Evolutionary conservation across 2,797 vertebrate genomes (phyloP), one percentile per base, ranked within the genome.

Genomic region (Hylomyscus alleni): DNA sequence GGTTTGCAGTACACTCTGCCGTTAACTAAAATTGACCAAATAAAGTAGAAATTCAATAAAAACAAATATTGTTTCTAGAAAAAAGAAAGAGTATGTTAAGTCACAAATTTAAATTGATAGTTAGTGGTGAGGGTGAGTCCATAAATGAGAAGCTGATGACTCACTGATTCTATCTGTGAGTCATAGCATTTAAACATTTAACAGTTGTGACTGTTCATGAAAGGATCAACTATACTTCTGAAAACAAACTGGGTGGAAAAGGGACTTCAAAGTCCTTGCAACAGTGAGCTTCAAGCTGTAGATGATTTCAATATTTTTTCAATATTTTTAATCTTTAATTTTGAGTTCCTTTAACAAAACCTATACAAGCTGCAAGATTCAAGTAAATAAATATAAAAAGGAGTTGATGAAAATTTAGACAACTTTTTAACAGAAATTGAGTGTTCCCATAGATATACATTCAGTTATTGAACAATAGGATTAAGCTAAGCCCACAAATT

Each of bases 291-390:
- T 98, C 97, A 98, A 96, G 90, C 82, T 93, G 60, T 97, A 98
- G 98, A 98, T 98, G 98, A 98, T 98, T 98, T 98, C 85, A 93
- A 93, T 97, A 97, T 97, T 73, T 98, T 98, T 96, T 97, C 92
- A 97, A 94, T 96, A 95, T 93, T 98, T 98, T 93, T 97, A 97
- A 98, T 98, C 97, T 98, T 98, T 96, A 97, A 94, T 97, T 95
- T 93, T 95, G 95, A 95, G 97, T 78, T 96, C 92, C 97, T 98
- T 98, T 96, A 97, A 89, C 94, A 97, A 98, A 98, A 98, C 97
- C 96, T 96, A 85, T 95, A 54, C 91, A 95, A 83, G 50, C 90
- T 94, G 98, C 98, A 98, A 98, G 96, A 98, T 98, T 98, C 98
- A 98, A 98, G 96, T 95, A 97, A 69, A 96, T 92, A 98, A 98